phyloP scores from a whole-genome alignment of 2,113 vertebrate species.

The Hemichromis elongatus region DNA sequence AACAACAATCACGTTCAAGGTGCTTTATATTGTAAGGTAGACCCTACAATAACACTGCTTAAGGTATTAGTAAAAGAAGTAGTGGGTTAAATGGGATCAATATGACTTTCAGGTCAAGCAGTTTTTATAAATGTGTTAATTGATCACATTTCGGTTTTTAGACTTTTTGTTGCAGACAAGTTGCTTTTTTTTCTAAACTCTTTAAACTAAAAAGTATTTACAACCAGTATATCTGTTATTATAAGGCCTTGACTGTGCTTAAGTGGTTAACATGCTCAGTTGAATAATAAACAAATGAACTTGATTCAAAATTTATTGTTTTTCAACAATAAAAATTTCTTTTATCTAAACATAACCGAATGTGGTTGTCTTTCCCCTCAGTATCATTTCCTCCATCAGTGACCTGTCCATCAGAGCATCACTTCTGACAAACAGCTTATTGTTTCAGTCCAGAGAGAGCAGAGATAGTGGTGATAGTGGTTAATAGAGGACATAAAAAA shows the following conservation, averaged over 20 bases:
- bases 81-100: background rate
- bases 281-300: accelerated
- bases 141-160: background rate
- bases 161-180: background rate
- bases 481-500: conserved; percentile 76
- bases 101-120: accelerated
- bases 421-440: conserved; percentile 35
- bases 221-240: background rate
- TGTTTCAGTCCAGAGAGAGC: conserved; percentile 18
- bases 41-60: background rate
- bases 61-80: background rate
- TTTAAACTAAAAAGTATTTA: background rate
- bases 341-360: background rate
- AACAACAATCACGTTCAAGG: background rate
- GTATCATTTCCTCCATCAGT: conserved; percentile 19
- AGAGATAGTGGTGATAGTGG: conserved; percentile 52
- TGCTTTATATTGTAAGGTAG: background rate
- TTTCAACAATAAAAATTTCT: background rate
- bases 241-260: background rate
- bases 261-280: background rate
- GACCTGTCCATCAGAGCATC: conserved; percentile 13
- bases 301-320: background rate
- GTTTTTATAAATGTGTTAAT: background rate
- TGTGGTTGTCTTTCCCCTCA: background rate
- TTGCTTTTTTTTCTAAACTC: background rate